These are phyloP conservation scores for Pecten maximus DNA, from an alignment of 2,888 invertebrate genomes.

Conservation along the genomic window DNA sequence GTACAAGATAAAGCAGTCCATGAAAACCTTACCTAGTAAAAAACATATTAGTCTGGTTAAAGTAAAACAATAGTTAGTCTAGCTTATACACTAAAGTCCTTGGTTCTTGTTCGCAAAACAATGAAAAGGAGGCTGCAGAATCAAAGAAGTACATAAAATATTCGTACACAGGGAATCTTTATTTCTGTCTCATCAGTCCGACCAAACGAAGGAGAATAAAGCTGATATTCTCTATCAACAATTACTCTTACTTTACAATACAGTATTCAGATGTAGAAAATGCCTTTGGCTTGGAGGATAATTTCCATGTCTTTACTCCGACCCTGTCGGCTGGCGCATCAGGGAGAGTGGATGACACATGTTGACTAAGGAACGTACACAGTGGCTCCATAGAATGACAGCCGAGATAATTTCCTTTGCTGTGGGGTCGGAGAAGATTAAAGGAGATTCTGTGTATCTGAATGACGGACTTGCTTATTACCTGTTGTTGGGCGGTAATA, in stretches of 20 bases:
- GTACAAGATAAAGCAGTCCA: background rate
- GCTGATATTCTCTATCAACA: background rate
- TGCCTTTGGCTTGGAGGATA: background rate
- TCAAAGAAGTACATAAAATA: background rate
- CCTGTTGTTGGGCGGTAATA: background rate
- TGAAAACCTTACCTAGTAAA: background rate
- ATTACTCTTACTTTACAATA: background rate
- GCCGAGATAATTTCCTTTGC: background rate
- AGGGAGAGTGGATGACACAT: background rate
- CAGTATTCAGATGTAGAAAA: background rate
- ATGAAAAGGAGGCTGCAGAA: background rate
- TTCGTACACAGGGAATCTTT: background rate
- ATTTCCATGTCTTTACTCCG: background rate
- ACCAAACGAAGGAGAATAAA: background rate
- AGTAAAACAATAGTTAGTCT: background rate
- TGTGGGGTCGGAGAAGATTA: conserved; percentile 5
- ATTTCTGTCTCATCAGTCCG: background rate
- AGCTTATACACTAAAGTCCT: background rate
- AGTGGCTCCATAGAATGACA: background rate
- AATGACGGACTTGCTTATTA: background rate
- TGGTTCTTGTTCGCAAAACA: background rate
- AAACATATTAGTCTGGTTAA: background rate
- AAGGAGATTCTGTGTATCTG: background rate
- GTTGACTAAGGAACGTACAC: background rate
- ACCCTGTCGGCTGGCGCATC: background rate